These are phyloP conservation scores for Anorthoa munda DNA, from an alignment of 2,888 invertebrate genomes.

Conservation along the genomic window DNA sequence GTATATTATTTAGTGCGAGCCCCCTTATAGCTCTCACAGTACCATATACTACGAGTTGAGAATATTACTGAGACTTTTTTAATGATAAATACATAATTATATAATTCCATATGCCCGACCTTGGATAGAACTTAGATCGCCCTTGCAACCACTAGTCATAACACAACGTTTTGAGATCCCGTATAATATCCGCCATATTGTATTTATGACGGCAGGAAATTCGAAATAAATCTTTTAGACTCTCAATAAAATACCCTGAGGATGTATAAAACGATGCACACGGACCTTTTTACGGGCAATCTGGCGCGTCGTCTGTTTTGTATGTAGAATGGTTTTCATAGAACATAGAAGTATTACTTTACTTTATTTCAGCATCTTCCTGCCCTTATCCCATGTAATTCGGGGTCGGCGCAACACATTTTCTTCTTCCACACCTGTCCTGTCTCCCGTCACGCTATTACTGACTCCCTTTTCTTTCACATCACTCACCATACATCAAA, in stretches of 20 bases:
- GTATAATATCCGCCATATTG: slow-evolving; percentile 46
- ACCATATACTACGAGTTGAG: not conserved
- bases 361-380: too few species aligned
- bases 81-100: not conserved
- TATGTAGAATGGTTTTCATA: not conserved
- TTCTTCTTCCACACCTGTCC: too few species aligned
- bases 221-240: slow-evolving; percentile 55
- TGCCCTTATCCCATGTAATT: too few species aligned
- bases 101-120: not conserved
- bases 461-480: too few species aligned
- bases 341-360: not conserved
- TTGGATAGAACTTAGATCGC: too few species aligned
- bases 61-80: not conserved
- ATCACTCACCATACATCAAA: too few species aligned
- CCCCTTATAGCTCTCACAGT: too few species aligned
- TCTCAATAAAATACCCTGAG: slow-evolving; percentile 49
- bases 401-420: too few species aligned
- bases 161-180: slow-evolving; percentile 17
- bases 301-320: slow-evolving; percentile 18
- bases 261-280: slow-evolving; percentile 17
- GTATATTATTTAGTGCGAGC: too few species aligned
- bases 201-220: slow-evolving; percentile 51
- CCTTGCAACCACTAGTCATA: not conserved
- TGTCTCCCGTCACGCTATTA: too few species aligned
- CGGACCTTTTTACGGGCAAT: slow-evolving; percentile 55